Percentiles rank a stretch among this genome's conserved stretches.
phyloP scores from a whole-genome alignment of 2,113 vertebrate species.

The Hyaena hyaena region DNA sequence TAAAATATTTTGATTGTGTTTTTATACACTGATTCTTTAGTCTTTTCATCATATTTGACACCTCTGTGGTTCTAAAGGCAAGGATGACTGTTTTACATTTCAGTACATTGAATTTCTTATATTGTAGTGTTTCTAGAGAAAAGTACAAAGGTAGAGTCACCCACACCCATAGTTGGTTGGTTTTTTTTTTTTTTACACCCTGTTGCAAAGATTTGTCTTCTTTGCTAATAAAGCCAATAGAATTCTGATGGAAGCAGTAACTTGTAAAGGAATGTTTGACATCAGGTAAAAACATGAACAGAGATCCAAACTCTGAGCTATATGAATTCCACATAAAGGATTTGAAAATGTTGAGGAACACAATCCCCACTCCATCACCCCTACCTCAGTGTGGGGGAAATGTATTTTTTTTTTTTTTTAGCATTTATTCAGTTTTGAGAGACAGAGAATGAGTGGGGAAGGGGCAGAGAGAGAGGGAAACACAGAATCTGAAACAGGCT shows the following conservation, averaged over 20 bases:
- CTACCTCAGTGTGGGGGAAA: accelerated
- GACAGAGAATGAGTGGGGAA: too few relatives aligned
- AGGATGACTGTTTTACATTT: slow-evolving; percentile 14
- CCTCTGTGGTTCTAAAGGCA: not conserved
- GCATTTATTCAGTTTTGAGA: too few relatives aligned
- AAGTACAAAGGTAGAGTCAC: not conserved
- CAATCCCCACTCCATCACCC: not conserved
- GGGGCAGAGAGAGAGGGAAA: too few relatives aligned
- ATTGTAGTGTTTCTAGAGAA: not conserved
- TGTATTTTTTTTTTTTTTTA: not conserved
- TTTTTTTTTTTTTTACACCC: not conserved
- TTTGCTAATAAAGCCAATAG: not conserved
- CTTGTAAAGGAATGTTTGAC: not conserved
- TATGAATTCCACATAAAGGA: not conserved
- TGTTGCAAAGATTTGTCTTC: not conserved
- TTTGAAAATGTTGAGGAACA: not conserved
- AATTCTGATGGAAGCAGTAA: not conserved
- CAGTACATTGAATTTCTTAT: not conserved
- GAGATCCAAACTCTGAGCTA: not conserved
- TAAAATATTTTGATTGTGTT: not conserved
- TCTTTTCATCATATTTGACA: not conserved
- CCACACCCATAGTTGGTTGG: not conserved
- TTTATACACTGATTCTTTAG: not conserved
- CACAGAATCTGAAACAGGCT: too few relatives aligned
- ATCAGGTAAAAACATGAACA: not conserved